A percentile compares a stretch with the other conserved stretches of the same genome.
Evolutionary conservation across 2,888 invertebrate species (phyloP).

Genomic region (Cosmia trapezina): DNA sequence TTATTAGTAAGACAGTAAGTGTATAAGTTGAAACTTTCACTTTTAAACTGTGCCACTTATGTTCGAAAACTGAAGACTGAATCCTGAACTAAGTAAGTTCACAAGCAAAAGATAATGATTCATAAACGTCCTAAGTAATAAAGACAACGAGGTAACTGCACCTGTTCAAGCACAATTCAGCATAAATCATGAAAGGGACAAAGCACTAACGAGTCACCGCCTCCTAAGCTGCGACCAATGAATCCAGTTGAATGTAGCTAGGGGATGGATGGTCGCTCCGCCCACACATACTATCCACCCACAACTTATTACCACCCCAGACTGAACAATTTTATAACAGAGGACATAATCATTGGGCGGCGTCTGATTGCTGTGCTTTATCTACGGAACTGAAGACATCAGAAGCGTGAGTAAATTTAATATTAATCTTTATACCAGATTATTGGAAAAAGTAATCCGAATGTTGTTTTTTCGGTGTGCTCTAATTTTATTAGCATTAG

Average conservation of each 20-base stretch:
- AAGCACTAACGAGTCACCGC: slow-evolving; percentile 69
- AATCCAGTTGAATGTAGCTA: slow-evolving; percentile 56
- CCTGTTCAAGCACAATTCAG: slow-evolving; percentile 67
- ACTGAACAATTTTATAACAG: slow-evolving; percentile 58
- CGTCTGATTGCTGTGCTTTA: slow-evolving; percentile 62
- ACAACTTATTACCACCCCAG: slow-evolving; percentile 68
- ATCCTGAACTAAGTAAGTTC: slow-evolving; percentile 4
- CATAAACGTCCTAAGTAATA: slow-evolving; percentile 17
- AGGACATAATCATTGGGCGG: slow-evolving; percentile 69
- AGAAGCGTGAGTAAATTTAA: slow-evolving; percentile 39
- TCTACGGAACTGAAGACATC: slow-evolving; percentile 44
- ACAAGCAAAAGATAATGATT: slow-evolving; percentile 1
- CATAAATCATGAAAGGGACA: slow-evolving; percentile 69
- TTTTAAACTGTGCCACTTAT: background rate
- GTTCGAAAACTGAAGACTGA: slow-evolving; percentile 11
- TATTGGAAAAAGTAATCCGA: no score
- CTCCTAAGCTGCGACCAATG: slow-evolving; percentile 71
- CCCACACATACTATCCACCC: slow-evolving; percentile 69
- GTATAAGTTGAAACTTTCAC: slow-evolving; percentile 8
- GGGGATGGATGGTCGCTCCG: slow-evolving; percentile 75
- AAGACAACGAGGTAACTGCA: slow-evolving; percentile 46
- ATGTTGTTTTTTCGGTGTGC: background rate
- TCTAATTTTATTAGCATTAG: background rate
- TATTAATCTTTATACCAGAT: background rate
- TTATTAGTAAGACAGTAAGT: no score